These are phyloP conservation scores for Dendrolimus houi DNA, from an alignment of 2,888 invertebrate genomes.

Conservation along the genomic window DNA sequence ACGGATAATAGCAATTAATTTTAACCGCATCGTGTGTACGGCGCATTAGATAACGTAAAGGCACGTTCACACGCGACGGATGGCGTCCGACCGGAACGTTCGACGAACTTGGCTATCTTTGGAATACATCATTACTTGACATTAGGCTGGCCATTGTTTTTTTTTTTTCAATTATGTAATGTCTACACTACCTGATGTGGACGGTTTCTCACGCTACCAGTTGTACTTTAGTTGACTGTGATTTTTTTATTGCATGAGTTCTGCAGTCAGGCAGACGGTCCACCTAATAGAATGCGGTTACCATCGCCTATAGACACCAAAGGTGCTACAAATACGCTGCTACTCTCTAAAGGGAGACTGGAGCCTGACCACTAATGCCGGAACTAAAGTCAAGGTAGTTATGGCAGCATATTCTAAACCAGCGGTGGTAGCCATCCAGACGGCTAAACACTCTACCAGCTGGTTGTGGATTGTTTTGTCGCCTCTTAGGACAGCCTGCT, in stretches of 20 bases:
- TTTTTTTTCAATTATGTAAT: background rate
- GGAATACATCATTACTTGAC: background rate
- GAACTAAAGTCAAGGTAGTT: background rate
- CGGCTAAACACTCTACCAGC: background rate
- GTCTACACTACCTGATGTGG: too few relatives aligned
- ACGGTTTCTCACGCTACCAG: too few relatives aligned
- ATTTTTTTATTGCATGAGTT: background rate
- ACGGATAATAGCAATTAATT: background rate
- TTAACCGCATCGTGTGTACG: background rate
- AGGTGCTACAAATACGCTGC: background rate
- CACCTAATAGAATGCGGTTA: background rate
- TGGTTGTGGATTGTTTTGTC: too few relatives aligned
- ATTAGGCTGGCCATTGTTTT: background rate
- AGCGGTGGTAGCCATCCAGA: background rate
- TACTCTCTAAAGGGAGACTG: background rate
- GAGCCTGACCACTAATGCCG: background rate
- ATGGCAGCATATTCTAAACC: background rate
- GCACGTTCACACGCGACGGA: slow-evolving; percentile 12
- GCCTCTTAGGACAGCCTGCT: too few relatives aligned
- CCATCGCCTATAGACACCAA: background rate
- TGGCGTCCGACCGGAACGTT: slow-evolving; percentile 8
- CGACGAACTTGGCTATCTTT: slow-evolving; percentile 7
- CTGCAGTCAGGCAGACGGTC: background rate
- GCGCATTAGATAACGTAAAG: slow-evolving; percentile 2
- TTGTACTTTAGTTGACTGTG: too few relatives aligned